Base-by-base conservation (phyloP, 2,113 vertebrate genomes). In the Thamnophis sirtalis region DNA sequence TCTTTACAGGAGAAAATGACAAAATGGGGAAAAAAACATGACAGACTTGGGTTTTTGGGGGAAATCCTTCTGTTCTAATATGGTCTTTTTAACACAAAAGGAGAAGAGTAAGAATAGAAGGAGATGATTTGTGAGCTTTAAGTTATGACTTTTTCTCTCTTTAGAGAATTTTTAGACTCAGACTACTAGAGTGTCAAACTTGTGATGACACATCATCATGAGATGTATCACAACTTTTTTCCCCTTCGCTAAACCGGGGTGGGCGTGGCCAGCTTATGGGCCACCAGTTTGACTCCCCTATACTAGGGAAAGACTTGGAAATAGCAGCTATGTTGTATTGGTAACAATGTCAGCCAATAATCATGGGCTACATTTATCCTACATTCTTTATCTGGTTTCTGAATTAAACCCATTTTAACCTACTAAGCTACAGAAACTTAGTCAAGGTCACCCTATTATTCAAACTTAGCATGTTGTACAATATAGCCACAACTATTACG, bases 161-260 rank as follows among this genome's bases (percentile, higher is more conserved):
- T 80, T 80, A 21, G 33, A 10, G 33, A 80, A 80, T 38, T 38
- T 80, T 38, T 73, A 80, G 17, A 80, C 6, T 80, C 5, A 9
- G 6, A 3, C 33, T 80, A 38, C 33, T 80, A 38, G 2, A 2
- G 22, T 58, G 8, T 58, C 56, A 58, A 58, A 58, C 56, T 26
- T 8, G 2, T 1, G 0, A 58, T 0, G 2, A 58, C 22, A 58
- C 8, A 3, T 58, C 22, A 3, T 26, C 19, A 56, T 0, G 1
- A 21, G 19, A 22, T 0, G 5, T 7, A 56, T 56, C 22, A 9
- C 56, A 58, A 58, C 56, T 24, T 58, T 58, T 58, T 9, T 1
- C 2, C 22, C 22, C 56, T 26, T 24, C 2, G 22, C 56, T 58
- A 58, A 58, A 58, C 8, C 2, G 7, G 2, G 22, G 3, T 58